phyloP scores from a whole-genome alignment of 1,140 invertebrate genomes.

The Cyclina sinensis region DNA sequence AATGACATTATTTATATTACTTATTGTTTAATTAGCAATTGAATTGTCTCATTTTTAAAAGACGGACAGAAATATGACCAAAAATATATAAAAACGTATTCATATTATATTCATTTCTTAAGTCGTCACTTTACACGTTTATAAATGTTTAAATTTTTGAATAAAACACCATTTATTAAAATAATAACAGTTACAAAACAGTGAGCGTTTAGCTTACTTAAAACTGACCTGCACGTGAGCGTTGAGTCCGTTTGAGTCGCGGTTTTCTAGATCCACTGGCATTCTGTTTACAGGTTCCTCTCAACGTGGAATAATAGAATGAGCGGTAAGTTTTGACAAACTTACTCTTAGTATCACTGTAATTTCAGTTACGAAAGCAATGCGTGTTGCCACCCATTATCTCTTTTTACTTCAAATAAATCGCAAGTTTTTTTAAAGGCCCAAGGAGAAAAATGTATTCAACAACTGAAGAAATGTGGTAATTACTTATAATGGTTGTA shows the following conservation, averaged over 20 bases:
- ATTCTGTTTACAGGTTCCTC: neutral
- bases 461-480: neutral
- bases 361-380: constrained; percentile 15
- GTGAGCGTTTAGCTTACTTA: too few relatives aligned
- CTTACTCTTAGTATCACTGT: neutral
- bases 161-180: too few relatives aligned
- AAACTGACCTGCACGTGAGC: constrained; percentile 20
- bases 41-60: neutral
- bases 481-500: constrained; percentile 2
- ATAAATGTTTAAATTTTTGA: too few relatives aligned
- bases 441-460: neutral
- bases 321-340: neutral
- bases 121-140: too few relatives aligned
- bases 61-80: neutral
- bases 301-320: neutral
- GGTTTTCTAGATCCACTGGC: constrained; percentile 3
- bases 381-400: neutral
- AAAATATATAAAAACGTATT: neutral
- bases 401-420: neutral
- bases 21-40: neutral
- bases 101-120: neutral
- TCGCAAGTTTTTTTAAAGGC: neutral
- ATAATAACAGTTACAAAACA: too few relatives aligned
- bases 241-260: constrained; percentile 48
- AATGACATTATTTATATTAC: neutral